phyloP scores from a whole-genome alignment of 1,140 invertebrate species.

The Micrasema longulum region DNA sequence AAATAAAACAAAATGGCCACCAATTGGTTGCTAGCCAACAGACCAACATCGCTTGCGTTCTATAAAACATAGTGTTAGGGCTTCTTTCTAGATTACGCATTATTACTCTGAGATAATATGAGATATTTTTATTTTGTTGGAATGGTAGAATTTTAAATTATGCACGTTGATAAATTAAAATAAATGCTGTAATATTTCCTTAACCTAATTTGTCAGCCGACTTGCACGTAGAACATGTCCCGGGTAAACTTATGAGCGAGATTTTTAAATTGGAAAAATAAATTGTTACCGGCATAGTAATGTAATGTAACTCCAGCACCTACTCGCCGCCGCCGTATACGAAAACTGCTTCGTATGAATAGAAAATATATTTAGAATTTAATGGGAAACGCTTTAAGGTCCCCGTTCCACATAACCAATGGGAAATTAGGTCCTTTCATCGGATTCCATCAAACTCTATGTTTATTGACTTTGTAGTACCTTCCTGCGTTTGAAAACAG shows the following conservation, averaged over 20 bases:
- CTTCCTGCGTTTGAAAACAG: not conserved
- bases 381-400: constrained; percentile 18
- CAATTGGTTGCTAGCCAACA: too few relatives aligned
- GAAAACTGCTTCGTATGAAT: constrained; percentile 29
- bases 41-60: too few relatives aligned
- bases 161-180: too few relatives aligned
- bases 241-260: constrained; percentile 48
- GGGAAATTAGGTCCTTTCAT: constrained; percentile 25
- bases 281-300: constrained; percentile 54
- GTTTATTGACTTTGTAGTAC: constrained; percentile 1
- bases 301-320: constrained; percentile 23
- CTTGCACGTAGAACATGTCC: not conserved
- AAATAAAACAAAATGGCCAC: too few relatives aligned
- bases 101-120: too few relatives aligned
- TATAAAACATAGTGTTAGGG: too few relatives aligned
- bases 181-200: too few relatives aligned
- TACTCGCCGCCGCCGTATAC: not conserved
- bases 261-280: constrained; percentile 56
- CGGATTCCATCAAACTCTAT: not conserved
- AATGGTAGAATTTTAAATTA: too few relatives aligned
- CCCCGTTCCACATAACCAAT: not conserved
- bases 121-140: too few relatives aligned
- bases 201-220: constrained; percentile 7
- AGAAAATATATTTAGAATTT: constrained; percentile 26
- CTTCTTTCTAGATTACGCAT: too few relatives aligned